Percentiles rank a stretch among this genome's conserved stretches.
Evolutionary conservation across 2,888 invertebrate genomes (phyloP).

Genomic region (Emmelina monodactyla): DNA sequence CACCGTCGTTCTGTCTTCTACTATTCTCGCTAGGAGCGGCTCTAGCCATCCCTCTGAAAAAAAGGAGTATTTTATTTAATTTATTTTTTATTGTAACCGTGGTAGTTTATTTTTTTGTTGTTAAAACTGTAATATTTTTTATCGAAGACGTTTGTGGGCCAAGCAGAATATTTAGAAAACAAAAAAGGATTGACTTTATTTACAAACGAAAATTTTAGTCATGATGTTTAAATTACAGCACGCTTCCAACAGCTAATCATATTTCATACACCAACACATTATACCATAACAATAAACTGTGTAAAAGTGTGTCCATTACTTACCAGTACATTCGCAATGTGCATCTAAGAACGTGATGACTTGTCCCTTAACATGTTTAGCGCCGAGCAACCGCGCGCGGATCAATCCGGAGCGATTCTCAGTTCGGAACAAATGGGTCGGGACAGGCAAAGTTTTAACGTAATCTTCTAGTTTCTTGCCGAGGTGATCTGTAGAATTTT

Average conservation of each 20-base stretch:
- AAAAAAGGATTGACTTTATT: neutral
- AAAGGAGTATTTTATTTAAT: too few species aligned
- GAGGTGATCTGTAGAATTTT: constrained; percentile 82
- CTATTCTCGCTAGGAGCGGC: constrained; percentile 90
- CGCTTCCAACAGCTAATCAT: neutral
- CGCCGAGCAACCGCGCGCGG: constrained; percentile 92
- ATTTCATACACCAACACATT: neutral
- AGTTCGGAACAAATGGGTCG: constrained; percentile 87
- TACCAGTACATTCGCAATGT: constrained; percentile 90
- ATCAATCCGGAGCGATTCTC: constrained; percentile 95
- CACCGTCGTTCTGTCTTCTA: constrained; percentile 90
- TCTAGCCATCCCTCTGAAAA: constrained; percentile 96
- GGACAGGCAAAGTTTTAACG: constrained; percentile 84
- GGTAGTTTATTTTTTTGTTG: too few species aligned
- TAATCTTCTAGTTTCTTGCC: constrained; percentile 90
- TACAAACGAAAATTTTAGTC: neutral
- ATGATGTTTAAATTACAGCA: too few species aligned
- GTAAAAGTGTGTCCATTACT: constrained; percentile 6
- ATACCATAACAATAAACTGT: neutral
- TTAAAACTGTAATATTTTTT: too few species aligned
- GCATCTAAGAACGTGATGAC: constrained; percentile 97
- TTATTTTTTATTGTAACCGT: too few species aligned
- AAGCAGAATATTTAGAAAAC: too few species aligned
- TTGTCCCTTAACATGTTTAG: constrained; percentile 89
- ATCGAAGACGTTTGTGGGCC: too few species aligned